Evolutionary conservation across 2,888 invertebrate genomes (phyloP), one percentile per base, ranked within the genome.

Genomic region (Tenthredo distinguenda): DNA sequence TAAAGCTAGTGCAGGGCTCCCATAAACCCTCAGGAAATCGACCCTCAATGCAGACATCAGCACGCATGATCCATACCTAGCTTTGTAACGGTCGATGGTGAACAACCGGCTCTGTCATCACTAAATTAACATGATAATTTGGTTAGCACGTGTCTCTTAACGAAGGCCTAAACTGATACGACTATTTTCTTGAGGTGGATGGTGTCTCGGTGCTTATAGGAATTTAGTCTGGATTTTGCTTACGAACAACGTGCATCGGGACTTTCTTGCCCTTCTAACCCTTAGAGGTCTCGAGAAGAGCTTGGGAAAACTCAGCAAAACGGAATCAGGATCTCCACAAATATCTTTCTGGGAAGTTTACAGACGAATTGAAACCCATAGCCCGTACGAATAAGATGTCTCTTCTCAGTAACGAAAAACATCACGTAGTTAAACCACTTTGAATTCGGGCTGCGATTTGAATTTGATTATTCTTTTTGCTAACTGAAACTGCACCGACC

Each of bases 41-140:
- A 62, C 62, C 21, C 31, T 21, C 15, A 15, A 40, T n/a, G 34
- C 12, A 31, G 47, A 50, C 21, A 43, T 43, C 31, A 68, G 83
- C 43, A 31, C 43, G 68, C 47, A 31, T 68, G 65, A 65, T 68
- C 62, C 83, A 50, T 83, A 68, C 47, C 83, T 50, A 83, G 43
- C 31, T 83, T 68, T 43, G 83, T 83, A 83, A 83, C 83, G 83
- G 83, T 83, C 83, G 37, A 83, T 71, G 83, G 65, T 47, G 65
- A 83, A 71, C 83, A 83, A 83, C 83, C 83, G 65, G 68, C 65
- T 83, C 71, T 68, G 65, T 83, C 83, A 83, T 71, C 83, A 83
- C 68, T 10, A 71, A 68, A 83, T 83, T 68, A 26, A 83, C 83
- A 71, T 71, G 83, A 68, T 83, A 83, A 83, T 83, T 68, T 83